phyloP scores from a whole-genome alignment of 2,888 invertebrate species.

The Villa cingulata region DNA sequence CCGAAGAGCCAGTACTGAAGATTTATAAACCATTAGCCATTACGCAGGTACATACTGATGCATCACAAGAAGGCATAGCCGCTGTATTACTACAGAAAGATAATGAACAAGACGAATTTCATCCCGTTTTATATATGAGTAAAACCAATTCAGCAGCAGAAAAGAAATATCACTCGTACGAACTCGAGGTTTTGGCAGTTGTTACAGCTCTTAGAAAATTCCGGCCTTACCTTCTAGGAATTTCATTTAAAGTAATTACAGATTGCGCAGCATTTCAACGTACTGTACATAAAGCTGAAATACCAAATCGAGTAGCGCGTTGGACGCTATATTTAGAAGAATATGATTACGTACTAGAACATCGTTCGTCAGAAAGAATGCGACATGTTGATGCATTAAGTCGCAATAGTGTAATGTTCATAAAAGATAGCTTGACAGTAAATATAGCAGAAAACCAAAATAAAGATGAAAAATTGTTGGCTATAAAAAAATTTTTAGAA shows the following conservation, averaged over 20 bases:
- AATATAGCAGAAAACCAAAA: background rate
- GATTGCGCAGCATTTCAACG: constrained; percentile 15
- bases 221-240: constrained; percentile 18
- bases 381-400: background rate
- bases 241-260: too few relatives aligned
- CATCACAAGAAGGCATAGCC: too few relatives aligned
- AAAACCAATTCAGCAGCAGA: constrained; percentile 15
- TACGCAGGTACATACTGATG: too few relatives aligned
- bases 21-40: too few relatives aligned
- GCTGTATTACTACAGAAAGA: too few relatives aligned
- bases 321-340: constrained; percentile 15
- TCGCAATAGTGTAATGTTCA: background rate
- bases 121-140: too few relatives aligned
- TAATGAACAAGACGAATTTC: too few relatives aligned
- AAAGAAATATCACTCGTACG: constrained; percentile 24
- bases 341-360: constrained; percentile 11
- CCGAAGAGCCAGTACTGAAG: too few relatives aligned
- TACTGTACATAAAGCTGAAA: constrained; percentile 14
- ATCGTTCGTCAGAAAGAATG: background rate
- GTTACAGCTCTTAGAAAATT: constrained; percentile 19
- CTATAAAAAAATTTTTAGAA: too few relatives aligned
- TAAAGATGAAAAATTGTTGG: too few relatives aligned
- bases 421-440: background rate
- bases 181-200: constrained; percentile 19
- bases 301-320: constrained; percentile 15